Evolutionary conservation across 2,113 vertebrate genomes (phyloP), one percentile per base, ranked within the genome.

Genomic region (Arvicanthis niloticus): DNA sequence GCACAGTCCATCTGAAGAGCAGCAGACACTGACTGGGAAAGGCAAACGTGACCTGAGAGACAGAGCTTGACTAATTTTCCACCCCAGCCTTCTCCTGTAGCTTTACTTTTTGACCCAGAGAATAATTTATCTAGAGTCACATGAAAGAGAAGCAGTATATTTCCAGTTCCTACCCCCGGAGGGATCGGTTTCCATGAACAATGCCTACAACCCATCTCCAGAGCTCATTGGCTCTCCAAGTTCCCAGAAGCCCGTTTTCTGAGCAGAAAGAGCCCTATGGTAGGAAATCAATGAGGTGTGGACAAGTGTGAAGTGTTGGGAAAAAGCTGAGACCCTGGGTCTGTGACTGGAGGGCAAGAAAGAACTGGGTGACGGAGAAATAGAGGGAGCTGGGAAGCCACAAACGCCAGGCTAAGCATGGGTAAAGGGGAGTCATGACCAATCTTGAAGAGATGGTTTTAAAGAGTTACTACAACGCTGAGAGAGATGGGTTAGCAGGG

Each of bases 211-310:
- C 48, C 34, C 0, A 9, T 16, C 9, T 29, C 60, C 45, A 60
- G 77, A 48, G 13, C 53, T 51, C 78, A 76, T 65, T 0, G 65
- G 65, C 29, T 37, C 85, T 72, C 51, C 12, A 31, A 68, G 80
- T 91, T 92, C 60, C 91, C 81, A 45, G 93, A 96, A 95, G 72
- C 51, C 58, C 56, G 42, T 24, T 80, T 84, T 92, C 86, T 73
- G 42, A 40, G 67, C 45, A 91, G 13, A 92, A 89, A 95, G 85
- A 78, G 45, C 7, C 67, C 62, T 4, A 19, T 7, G 58, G 85
- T 3, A 21, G 67, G 81, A 94, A 93, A 40, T 60, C 1, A 1
- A 4, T 60, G 89, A 67, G 22, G 6, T 56, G 37, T 4, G 48
- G 72, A 22, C 80, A 60, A 73, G 48, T 48, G 17, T 22, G 1